Conservation (phyloP, 1,140 invertebrate species). For the Pseudomyrmex pallidus region DNA sequence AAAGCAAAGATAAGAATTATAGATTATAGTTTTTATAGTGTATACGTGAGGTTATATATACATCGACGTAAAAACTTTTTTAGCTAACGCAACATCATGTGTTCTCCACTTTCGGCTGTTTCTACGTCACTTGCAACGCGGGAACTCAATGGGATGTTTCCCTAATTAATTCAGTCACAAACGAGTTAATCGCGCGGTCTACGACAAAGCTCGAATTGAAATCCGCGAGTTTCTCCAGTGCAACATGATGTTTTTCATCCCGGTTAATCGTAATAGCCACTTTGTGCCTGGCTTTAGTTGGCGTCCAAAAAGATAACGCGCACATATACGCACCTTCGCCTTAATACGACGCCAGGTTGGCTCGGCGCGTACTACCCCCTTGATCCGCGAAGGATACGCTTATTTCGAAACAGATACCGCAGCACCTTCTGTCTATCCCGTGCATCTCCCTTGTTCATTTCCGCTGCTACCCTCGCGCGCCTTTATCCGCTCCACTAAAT, state of each 20-base stretch:
- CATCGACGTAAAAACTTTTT: too few relatives aligned
- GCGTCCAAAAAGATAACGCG: constrained; percentile 4
- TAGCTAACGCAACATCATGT: neutral
- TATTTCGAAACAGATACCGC: constrained; percentile 35
- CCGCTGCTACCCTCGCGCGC: constrained; percentile 13
- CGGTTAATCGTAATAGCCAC: constrained; percentile 36
- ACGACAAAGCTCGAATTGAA: constrained; percentile 26
- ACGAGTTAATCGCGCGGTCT: neutral
- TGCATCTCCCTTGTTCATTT: neutral
- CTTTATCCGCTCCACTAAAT: constrained; percentile 75
- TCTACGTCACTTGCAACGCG: neutral
- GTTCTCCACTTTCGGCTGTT: neutral
- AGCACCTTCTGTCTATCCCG: constrained; percentile 3
- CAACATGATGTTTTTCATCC: constrained; percentile 20
- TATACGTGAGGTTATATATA: too few relatives aligned
- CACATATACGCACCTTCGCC: neutral
- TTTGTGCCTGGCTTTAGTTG: constrained; percentile 23
- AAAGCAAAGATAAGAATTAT: neutral
- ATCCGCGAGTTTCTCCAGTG: constrained; percentile 34
- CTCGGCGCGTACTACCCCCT: constrained; percentile 5
- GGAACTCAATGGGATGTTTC: constrained; percentile 6
- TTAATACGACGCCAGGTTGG: neutral
- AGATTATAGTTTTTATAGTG: too few relatives aligned
- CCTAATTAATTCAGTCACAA: constrained; percentile 35
- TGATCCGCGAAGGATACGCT: constrained; percentile 47